A percentile compares a stretch with the other conserved stretches of the same genome.
phyloP scores from a whole-genome alignment of 2,113 vertebrate genomes.

The Aspiorhynchus laticeps region DNA sequence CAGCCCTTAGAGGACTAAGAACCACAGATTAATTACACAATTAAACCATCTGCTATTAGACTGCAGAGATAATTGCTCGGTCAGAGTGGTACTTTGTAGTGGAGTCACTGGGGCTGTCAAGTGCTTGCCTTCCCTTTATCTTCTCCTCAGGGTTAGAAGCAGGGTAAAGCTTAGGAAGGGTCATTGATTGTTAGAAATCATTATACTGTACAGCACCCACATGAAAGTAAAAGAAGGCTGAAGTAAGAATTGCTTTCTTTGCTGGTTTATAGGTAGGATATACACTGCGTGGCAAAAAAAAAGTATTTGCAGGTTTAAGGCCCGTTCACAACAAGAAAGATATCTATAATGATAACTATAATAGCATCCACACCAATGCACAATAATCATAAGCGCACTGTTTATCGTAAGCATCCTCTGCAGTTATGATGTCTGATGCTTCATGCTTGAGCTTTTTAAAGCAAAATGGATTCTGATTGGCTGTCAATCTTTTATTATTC shows the following conservation, averaged over 20 bases:
- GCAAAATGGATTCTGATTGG: no score
- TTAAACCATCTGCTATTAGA: conserved; percentile 39
- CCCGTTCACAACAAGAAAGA: no score
- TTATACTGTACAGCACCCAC: not conserved
- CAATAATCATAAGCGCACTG: no score
- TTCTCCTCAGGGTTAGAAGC: conserved; percentile 1
- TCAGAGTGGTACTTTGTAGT: conserved; percentile 12
- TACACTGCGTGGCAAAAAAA: not conserved
- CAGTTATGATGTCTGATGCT: no score
- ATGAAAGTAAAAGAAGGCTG: not conserved
- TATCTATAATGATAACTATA: no score
- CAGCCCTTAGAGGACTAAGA: conserved; percentile 18
- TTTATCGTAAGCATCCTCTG: no score
- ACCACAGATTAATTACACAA: conserved; percentile 46
- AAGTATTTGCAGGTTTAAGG: not conserved
- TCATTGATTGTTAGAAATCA: conserved; percentile 1
- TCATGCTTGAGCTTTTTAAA: no score
- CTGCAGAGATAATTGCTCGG: conserved; percentile 27
- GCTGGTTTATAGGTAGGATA: not conserved
- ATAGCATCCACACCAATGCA: no score
- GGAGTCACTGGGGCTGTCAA: not conserved
- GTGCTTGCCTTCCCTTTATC: not conserved
- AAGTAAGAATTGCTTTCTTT: not conserved
- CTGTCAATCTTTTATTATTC: no score
- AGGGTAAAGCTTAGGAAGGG: conserved; percentile 12